Conservation (phyloP, 2,797 vertebrate genomes). For the Gallinago nigripennis region DNA sequence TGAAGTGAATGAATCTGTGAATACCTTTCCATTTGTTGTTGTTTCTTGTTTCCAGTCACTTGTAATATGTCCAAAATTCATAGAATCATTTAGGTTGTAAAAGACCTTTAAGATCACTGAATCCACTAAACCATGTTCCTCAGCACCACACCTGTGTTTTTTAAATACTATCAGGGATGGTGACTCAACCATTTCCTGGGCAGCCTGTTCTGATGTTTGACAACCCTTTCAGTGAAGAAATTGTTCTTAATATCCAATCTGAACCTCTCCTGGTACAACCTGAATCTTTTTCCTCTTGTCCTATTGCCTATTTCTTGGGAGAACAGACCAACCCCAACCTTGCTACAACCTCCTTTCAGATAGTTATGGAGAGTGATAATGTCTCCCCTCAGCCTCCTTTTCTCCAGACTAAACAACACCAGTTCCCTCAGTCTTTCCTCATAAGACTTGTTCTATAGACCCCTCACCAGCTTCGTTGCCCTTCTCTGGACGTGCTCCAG, state of each 20-base stretch:
- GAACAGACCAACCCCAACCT: not conserved
- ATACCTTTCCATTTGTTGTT: not conserved
- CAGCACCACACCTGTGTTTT: not conserved
- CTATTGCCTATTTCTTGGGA: not conserved
- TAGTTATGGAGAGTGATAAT: not conserved
- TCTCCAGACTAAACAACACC: not conserved
- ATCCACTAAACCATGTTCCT: not conserved
- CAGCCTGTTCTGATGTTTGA: not conserved
- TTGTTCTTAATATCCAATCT: not conserved
- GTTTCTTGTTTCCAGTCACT: not conserved
- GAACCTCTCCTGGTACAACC: not conserved
- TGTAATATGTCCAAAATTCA: not conserved
- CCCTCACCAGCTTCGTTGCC: not conserved
- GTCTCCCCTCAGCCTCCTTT: not conserved
- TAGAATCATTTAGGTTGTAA: not conserved
- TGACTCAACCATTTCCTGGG: not conserved
- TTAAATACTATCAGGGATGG: not conserved
- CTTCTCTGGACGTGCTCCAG: not conserved
- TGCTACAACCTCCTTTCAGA: not conserved
- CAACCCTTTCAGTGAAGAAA: not conserved
- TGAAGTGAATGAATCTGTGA: not conserved
- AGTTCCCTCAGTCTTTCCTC: not conserved
- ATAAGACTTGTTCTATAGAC: not conserved
- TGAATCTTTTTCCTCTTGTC: not conserved
- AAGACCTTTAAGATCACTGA: not conserved